Base-by-base conservation (phyloP, 2,888 invertebrate genomes). In the Spodoptera picta region DNA sequence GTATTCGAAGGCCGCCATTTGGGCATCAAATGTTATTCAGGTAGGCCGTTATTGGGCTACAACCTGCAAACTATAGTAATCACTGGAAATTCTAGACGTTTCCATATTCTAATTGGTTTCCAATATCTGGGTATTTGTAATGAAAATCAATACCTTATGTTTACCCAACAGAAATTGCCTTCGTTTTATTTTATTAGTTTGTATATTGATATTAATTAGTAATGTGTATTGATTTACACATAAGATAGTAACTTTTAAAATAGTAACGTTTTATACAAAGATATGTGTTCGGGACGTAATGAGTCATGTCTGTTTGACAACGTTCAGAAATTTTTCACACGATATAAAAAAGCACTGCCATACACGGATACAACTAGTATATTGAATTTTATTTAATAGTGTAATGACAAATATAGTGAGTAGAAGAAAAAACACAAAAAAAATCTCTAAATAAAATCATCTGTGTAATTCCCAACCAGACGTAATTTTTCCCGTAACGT, bases 31-130 rank as follows among this genome's bases (percentile, higher is more conserved):
- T 27, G 57, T 53, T 63, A 75, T 52, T 31, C 48, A 65, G 76
- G 55, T 59, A 24, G 51, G 44, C 55, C 46, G 56, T 56, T 72
- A 56, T 42, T 50, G 31, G 36, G 36, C 52, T 19, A 52, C 75
- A 31, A 43, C 47, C 54, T 50, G 53, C 46, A 65, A 72, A 76
- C 59, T 50, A 42, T 10, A 43, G 56, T 65, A 56, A 59, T 71
- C 53, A 49, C 19, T 43, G 42, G 52, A 53, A 50, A 72, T 59
- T 52, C 53, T 60, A 72, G 73, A 64, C 31, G 65, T 7, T 45
- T 47, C 52, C 14, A 53, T 59, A 72, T 76, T 76, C 52, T 59
- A 72, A 76, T 60, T 72, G 64, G 46, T 53, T 70, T 43, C 53
- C 63, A 46, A 70, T 75, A 70, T 50, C 53, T 46, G 36, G 11